phyloP scores from a whole-genome alignment of 2,797 vertebrate genomes.

The Pangasius mekongensis region DNA sequence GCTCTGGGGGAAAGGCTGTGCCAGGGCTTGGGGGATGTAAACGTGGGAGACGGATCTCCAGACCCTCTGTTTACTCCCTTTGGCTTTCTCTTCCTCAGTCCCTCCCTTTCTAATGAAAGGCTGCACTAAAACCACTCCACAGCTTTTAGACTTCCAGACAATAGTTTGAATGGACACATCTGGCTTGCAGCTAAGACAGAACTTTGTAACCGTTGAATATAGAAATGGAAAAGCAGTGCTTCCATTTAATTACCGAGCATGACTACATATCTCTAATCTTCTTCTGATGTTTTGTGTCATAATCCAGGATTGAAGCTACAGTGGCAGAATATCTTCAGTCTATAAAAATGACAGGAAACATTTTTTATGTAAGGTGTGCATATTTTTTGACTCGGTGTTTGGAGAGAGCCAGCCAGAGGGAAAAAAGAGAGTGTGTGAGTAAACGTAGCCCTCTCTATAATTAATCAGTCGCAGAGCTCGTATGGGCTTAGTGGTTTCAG shows the following conservation, averaged over 20 bases:
- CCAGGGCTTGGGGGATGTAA: neutral
- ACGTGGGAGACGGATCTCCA: slow-evolving; percentile 33
- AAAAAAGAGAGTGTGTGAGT: slow-evolving; percentile 52
- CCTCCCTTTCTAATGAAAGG: slow-evolving; percentile 66
- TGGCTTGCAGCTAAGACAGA: slow-evolving; percentile 6
- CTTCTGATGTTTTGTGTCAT: neutral
- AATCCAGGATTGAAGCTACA: neutral
- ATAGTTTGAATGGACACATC: neutral
- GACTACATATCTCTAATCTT: neutral
- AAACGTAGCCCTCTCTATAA: slow-evolving; percentile 71
- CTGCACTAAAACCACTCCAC: slow-evolving; percentile 57
- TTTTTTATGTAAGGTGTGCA: slow-evolving; percentile 15
- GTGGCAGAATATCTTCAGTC: slow-evolving; percentile 9
- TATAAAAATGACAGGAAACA: slow-evolving; percentile 1
- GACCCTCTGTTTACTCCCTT: slow-evolving; percentile 31
- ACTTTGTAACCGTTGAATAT: neutral
- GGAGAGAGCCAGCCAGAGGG: slow-evolving; percentile 41
- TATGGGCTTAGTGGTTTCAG: slow-evolving; percentile 67
- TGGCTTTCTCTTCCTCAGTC: slow-evolving; percentile 9
- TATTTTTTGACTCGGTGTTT: slow-evolving; percentile 48
- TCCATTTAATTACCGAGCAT: neutral
- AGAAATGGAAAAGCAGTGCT: neutral
- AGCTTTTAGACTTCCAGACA: slow-evolving; percentile 19
- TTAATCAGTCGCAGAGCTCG: slow-evolving; percentile 67
- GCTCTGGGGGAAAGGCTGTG: neutral